These are phyloP conservation scores for Thaumetopoea pityocampa DNA, from an alignment of 1,140 invertebrate species.

Conservation along the genomic window DNA sequence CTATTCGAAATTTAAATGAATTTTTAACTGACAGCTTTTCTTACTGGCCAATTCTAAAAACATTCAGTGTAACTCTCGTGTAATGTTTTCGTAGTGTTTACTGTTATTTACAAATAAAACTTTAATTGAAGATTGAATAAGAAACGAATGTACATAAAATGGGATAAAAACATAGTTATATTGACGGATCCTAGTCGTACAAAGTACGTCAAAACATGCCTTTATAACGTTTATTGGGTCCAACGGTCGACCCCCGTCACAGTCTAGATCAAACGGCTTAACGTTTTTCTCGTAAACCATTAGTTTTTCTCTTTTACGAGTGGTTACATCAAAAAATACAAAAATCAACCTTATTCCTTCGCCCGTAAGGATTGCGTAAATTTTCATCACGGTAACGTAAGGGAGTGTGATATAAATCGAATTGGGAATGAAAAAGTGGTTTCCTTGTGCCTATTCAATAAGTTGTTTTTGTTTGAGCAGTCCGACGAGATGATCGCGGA, in stretches of 20 bases:
- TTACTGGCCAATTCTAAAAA: too few species aligned
- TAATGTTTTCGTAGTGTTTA: too few species aligned
- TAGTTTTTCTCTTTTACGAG: neutral
- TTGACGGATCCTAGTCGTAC: too few species aligned
- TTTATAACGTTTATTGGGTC: constrained; percentile 16
- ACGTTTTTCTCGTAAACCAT: constrained; percentile 9
- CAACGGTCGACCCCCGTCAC: constrained; percentile 16
- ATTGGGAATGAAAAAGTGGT: constrained; percentile 17
- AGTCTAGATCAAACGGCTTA: constrained; percentile 20
- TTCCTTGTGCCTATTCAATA: constrained; percentile 14
- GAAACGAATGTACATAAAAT: too few species aligned
- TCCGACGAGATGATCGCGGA: constrained; percentile 7
- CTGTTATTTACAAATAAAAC: too few species aligned
- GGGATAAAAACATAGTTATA: too few species aligned
- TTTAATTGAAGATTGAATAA: too few species aligned
- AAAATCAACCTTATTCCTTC: constrained; percentile 6
- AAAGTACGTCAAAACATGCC: constrained; percentile 7
- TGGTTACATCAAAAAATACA: neutral
- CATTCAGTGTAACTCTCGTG: too few species aligned
- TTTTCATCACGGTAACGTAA: neutral
- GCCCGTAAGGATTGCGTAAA: neutral
- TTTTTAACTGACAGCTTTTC: too few species aligned
- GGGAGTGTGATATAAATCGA: constrained; percentile 8
- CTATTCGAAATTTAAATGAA: too few species aligned
- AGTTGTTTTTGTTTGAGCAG: constrained; percentile 17